A percentile compares a stretch with the other conserved stretches of the same genome.
These are phyloP conservation scores for Bovichtus variegatus DNA, from an alignment of 2,797 vertebrate genomes.

Conservation along the genomic window DNA sequence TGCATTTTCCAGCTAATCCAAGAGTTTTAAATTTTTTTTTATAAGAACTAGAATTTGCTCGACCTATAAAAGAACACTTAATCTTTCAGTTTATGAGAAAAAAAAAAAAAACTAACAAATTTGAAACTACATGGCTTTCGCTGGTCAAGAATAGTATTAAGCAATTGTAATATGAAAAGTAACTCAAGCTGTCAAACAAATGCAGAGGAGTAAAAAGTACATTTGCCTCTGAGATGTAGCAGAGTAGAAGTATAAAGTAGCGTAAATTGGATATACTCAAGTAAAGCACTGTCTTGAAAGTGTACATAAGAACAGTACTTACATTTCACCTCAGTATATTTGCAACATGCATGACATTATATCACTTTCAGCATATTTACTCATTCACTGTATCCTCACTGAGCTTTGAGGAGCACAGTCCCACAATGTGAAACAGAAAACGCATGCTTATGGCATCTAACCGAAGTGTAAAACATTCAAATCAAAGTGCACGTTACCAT, in stretches of 20 bases:
- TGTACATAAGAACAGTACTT: neutral
- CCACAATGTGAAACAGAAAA: neutral
- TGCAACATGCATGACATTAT: neutral
- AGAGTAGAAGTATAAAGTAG: neutral
- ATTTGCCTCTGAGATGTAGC: no score
- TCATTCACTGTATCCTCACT: neutral
- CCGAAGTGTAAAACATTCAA: neutral
- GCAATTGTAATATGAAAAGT: neutral
- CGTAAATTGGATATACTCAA: neutral
- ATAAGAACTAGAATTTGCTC: neutral
- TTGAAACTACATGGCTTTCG: no score
- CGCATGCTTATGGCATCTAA: neutral
- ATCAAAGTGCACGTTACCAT: constrained; percentile 74
- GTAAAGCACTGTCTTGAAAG: neutral
- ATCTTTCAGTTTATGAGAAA: neutral
- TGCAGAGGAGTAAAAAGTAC: neutral
- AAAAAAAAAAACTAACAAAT: neutral
- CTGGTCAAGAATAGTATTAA: no score
- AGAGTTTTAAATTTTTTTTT: no score
- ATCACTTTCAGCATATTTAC: neutral
- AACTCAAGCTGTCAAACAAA: neutral
- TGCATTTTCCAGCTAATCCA: no score
- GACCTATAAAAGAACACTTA: neutral
- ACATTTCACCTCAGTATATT: neutral
- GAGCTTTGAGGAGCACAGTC: neutral